Conservation (phyloP, 2,888 invertebrate species). For the Lysandra bellargus region DNA sequence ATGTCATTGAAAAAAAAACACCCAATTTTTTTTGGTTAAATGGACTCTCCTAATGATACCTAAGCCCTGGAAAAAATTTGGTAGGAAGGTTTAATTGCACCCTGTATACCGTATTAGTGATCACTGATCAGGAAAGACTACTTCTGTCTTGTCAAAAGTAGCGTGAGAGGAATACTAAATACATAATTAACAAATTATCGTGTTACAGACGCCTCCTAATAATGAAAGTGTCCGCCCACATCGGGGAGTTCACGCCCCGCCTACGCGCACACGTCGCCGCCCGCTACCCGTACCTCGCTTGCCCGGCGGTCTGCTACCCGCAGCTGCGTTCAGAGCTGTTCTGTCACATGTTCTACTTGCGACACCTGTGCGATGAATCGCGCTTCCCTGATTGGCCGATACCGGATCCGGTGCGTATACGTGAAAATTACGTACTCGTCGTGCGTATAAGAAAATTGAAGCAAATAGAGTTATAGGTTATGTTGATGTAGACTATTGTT, state of each 20-base stretch:
- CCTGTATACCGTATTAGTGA: no score
- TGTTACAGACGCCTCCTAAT: conserved; percentile 90
- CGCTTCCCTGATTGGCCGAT: conserved; percentile 99
- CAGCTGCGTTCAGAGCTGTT: conserved; percentile 97
- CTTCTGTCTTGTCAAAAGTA: no score
- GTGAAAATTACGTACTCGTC: neutral
- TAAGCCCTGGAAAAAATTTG: no score
- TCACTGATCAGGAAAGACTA: no score
- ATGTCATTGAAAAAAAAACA: no score
- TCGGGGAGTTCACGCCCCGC: conserved; percentile 98
- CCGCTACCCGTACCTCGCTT: conserved; percentile 96
- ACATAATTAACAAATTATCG: neutral
- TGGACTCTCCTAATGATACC: no score
- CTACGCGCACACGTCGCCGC: conserved; percentile 96
- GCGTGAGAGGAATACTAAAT: no score
- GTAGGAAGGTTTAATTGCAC: no score
- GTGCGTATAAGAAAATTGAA: no score
- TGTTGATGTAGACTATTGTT: no score
- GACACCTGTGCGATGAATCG: conserved; percentile 94
- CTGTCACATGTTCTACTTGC: conserved; percentile 98
- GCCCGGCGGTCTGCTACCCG: conserved; percentile 95
- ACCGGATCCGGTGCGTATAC: conserved; percentile 89
- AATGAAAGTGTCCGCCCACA: conserved; percentile 97
- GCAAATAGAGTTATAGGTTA: no score
- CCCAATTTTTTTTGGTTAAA: no score